phyloP scores from a whole-genome alignment of 2,113 vertebrate genomes.

The Labrus mixtus region DNA sequence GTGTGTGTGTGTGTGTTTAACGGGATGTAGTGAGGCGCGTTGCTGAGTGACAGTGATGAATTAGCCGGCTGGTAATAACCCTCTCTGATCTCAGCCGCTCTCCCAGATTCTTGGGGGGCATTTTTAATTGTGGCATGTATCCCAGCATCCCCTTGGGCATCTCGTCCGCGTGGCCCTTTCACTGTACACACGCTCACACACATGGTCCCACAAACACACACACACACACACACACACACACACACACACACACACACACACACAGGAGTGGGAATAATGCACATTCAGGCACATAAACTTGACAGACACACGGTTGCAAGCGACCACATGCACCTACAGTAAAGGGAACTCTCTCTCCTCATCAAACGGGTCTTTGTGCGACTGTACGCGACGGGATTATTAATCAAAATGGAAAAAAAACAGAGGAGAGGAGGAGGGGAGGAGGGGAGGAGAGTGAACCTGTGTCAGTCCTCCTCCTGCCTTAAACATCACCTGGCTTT shows the following conservation, averaged over 20 bases:
- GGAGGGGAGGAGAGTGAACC: slow-evolving; percentile 2
- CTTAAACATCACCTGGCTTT: neutral
- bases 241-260: slow-evolving; percentile 14
- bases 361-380: slow-evolving; percentile 54
- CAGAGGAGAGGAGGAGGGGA: neutral
- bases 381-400: slow-evolving; percentile 65
- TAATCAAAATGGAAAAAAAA: slow-evolving; percentile 69
- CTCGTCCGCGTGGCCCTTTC: slow-evolving; percentile 20
- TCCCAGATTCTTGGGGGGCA: slow-evolving; percentile 69
- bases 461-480: neutral
- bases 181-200: neutral
- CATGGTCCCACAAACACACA: too few species aligned
- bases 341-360: slow-evolving; percentile 1
- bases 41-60: slow-evolving; percentile 80
- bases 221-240: neutral
- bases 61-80: slow-evolving; percentile 78
- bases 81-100: slow-evolving; percentile 72
- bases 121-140: slow-evolving; percentile 80
- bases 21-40: slow-evolving; percentile 36
- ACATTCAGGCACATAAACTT: neutral
- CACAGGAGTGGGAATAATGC: neutral
- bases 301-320: neutral
- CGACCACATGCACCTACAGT: neutral
- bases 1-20: slow-evolving; percentile 50
- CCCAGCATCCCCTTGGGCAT: slow-evolving; percentile 69